Evolutionary conservation across 2,113 vertebrate genomes (phyloP), one percentile per base, ranked within the genome.

Genomic region (Mastomys natalensis): DNA sequence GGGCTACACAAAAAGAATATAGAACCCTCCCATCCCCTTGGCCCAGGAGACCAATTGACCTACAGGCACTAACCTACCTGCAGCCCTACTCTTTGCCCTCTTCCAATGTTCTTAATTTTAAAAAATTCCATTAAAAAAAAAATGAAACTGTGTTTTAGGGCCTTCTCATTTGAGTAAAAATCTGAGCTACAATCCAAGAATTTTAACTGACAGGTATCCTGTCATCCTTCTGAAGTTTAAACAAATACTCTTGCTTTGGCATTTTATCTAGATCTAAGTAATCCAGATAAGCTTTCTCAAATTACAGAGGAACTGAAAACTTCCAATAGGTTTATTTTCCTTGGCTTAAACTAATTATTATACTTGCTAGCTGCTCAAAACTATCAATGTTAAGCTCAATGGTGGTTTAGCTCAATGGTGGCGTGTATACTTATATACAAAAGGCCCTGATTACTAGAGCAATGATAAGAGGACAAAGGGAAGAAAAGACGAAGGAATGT

Each of bases 211-310:
- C 24, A 94, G 58, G 82, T 95, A 0, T 85, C 96, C 94, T 22
- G 9, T 95, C 89, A 37, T 80, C 90, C 68, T 24, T 72, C 86
- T 89, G 90, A 95, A 97, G 58, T 84, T 12, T 43, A 96, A 92
- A 90, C 45, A 80, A 82, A 78, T 66, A 68, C 16, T 21, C 62
- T 51, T 29, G 21, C 34, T 48, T 87, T 95, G 48, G 48, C 12
- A 76, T 93, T 86, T 87, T 85, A 77, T 84, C 19, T 3, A 76
- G 37, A 95, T 10, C 58, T 31, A 62, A 43, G 68, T n/a, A 78
- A n/a, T 58, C 53, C 66, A 81, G 66, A 19, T 78, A 89, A 84
- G 43, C 40, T 84, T 85, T 91, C 60, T 93, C 62, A 70, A 51
- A 37, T 87, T 89, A 91, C n/a, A 84, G 55, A 94, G 77, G 94